phyloP scores from a whole-genome alignment of 2,888 invertebrate genomes.

The Criorhina ranunculi region DNA sequence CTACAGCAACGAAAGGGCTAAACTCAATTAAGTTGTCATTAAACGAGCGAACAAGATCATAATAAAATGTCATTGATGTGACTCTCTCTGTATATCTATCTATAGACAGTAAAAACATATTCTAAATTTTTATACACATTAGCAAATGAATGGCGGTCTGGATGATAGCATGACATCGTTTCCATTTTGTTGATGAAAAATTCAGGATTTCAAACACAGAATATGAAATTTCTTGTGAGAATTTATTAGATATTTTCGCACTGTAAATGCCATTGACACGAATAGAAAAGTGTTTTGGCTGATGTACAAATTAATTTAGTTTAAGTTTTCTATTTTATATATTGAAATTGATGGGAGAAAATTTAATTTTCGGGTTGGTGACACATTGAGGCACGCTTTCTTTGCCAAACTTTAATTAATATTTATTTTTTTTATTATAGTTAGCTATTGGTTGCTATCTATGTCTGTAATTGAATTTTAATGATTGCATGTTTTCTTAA shows the following conservation, averaged over 20 bases:
- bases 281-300: constrained; percentile 42
- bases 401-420: not conserved
- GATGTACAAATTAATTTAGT: constrained; percentile 50
- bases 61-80: constrained; percentile 43
- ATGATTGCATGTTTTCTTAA: not conserved
- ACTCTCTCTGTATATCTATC: constrained; percentile 17
- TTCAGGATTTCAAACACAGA: not conserved
- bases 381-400: not conserved
- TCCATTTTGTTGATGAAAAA: constrained; percentile 13
- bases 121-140: constrained; percentile 7
- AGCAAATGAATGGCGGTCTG: constrained; percentile 7
- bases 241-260: constrained; percentile 43
- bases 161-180: constrained; percentile 19
- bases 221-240: constrained; percentile 22
- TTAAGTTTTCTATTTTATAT: constrained; percentile 18
- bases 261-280: constrained; percentile 45
- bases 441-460: not conserved
- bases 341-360: not conserved
- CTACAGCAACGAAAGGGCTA: constrained; percentile 23
- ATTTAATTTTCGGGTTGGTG: not conserved
- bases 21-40: constrained; percentile 55
- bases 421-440: not conserved
- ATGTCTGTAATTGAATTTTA: constrained; percentile 1
- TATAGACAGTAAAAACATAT: not conserved
- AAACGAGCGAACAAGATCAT: constrained; percentile 39